Conservation (phyloP, 2,888 invertebrate species). For the Ormia ochracea region DNA sequence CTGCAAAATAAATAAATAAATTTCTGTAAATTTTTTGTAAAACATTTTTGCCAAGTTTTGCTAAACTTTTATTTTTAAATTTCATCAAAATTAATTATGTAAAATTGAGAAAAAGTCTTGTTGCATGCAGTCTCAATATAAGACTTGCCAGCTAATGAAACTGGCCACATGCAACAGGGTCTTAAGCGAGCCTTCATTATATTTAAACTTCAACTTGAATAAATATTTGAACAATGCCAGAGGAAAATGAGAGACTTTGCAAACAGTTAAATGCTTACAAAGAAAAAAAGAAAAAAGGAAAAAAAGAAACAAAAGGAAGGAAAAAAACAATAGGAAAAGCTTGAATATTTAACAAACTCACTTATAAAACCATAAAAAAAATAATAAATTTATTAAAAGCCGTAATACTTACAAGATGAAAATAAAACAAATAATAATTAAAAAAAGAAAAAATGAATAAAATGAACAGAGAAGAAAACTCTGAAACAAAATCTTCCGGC, state of each 20-base stretch:
- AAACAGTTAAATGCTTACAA: background rate
- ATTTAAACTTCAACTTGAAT: constrained; percentile 61
- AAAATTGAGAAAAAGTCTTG: background rate
- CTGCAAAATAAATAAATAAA: too few species aligned
- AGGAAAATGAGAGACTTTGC: constrained; percentile 5
- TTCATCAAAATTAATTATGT: constrained; percentile 15
- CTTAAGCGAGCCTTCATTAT: constrained; percentile 27
- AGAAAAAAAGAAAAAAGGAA: background rate
- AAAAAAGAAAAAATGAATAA: constrained; percentile 1
- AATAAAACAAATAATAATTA: background rate
- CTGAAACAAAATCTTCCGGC: constrained; percentile 49
- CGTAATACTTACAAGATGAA: background rate
- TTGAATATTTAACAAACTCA: too few species aligned
- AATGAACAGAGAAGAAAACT: constrained; percentile 34
- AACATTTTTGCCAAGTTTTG: background rate
- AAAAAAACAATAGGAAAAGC: too few species aligned
- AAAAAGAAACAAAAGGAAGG: background rate
- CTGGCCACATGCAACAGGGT: background rate
- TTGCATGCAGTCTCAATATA: background rate
- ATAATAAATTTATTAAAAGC: constrained; percentile 4
- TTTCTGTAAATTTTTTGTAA: too few species aligned
- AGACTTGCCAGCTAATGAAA: background rate
- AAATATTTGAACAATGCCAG: constrained; percentile 57
- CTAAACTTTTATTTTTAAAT: background rate
- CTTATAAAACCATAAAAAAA: too few species aligned